These are phyloP conservation scores for Drosophila birchii DNA, from an alignment of 2,888 invertebrate genomes.

Conservation along the genomic window DNA sequence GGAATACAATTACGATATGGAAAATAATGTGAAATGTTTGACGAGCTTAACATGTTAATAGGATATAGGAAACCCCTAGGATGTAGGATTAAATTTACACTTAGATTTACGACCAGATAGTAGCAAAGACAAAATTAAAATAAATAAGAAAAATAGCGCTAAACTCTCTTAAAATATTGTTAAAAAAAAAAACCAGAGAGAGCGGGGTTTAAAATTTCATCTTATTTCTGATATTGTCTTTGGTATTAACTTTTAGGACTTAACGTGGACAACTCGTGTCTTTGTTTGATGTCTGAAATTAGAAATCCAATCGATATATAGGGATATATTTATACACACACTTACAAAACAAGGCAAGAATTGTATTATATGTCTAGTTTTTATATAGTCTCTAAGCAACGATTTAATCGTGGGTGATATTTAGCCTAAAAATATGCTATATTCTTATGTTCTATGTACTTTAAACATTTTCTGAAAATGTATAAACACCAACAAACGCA, in stretches of 20 bases:
- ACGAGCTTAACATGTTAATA: slow-evolving; percentile 45
- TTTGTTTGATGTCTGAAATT: slow-evolving; percentile 73
- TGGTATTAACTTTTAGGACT: slow-evolving; percentile 50
- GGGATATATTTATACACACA: slow-evolving; percentile 46
- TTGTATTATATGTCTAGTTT: slow-evolving; percentile 78
- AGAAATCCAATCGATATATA: slow-evolving; percentile 48
- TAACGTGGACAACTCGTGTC: slow-evolving; percentile 65
- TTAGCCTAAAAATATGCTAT: slow-evolving; percentile 83
- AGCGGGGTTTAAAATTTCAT: not conserved
- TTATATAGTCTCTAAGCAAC: slow-evolving; percentile 79
- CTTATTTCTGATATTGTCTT: not conserved
- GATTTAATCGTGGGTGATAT: slow-evolving; percentile 85
- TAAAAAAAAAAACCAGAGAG: not conserved
- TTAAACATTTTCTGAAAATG: slow-evolving; percentile 80
- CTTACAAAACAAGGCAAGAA: slow-evolving; percentile 51
- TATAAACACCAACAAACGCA: slow-evolving; percentile 51
- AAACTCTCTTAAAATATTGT: not conserved
- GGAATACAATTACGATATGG: slow-evolving; percentile 11
- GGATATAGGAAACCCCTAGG: slow-evolving; percentile 54
- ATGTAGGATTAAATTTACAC: slow-evolving; percentile 42
- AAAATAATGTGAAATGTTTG: slow-evolving; percentile 58
- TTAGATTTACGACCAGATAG: slow-evolving; percentile 28
- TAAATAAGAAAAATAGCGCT: not conserved
- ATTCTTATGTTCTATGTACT: slow-evolving; percentile 80
- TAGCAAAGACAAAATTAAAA: not conserved